A percentile compares a stretch with the other conserved stretches of the same genome.
Evolutionary conservation across 2,797 vertebrate species (phyloP).

Genomic region (Otus scops): DNA sequence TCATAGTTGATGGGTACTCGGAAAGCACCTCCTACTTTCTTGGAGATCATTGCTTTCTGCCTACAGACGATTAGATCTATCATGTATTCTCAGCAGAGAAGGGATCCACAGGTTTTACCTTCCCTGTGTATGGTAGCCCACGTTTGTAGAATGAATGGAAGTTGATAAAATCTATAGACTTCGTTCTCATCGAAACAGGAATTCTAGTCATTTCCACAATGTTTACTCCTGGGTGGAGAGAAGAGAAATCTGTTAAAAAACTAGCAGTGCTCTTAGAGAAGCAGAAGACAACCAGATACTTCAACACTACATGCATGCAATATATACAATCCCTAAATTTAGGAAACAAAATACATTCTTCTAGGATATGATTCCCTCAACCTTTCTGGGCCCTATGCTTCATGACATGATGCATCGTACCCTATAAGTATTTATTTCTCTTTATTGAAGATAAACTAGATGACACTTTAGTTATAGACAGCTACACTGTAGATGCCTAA

Average conservation of each 20-base stretch:
- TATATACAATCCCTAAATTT: neutral
- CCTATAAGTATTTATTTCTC: neutral
- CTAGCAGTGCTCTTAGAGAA: neutral
- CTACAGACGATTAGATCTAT: neutral
- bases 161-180: neutral
- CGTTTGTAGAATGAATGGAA: slow-evolving; percentile 35
- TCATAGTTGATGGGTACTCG: neutral
- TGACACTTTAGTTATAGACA: neutral
- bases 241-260: neutral
- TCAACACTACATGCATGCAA: neutral
- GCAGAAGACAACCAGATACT: neutral
- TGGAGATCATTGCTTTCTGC: neutral
- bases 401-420: neutral
- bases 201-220: rapidly evolving
- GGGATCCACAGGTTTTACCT: slow-evolving; percentile 9
- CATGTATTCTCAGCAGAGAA: neutral
- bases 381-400: neutral
- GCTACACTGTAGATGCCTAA: neutral
- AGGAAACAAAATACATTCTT: neutral
- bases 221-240: neutral
- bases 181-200: neutral
- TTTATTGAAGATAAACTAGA: neutral
- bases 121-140: slow-evolving; percentile 46
- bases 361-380: neutral
- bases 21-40: neutral